Percentiles rank a stretch among this genome's conserved stretches.
Evolutionary conservation across 1,140 invertebrate species (phyloP).

Genomic region (Sycobia sp.): DNA sequence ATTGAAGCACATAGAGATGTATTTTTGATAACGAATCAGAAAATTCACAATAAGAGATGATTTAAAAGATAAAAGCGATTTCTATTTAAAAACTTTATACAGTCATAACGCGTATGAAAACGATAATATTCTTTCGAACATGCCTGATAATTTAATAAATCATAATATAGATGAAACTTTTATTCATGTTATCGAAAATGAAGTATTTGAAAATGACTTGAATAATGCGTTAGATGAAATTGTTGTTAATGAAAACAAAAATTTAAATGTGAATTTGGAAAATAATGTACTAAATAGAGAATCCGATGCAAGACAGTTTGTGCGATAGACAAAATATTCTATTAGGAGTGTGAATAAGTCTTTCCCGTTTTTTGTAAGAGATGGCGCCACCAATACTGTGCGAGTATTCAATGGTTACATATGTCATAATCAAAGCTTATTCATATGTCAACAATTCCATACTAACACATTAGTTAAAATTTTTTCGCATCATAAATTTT

Average conservation of each 20-base stretch:
- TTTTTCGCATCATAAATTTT: too few species aligned
- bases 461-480: too few species aligned
- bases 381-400: too few species aligned
- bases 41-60: neutral
- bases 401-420: too few species aligned
- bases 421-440: too few species aligned
- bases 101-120: neutral
- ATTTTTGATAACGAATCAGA: constrained; percentile 1
- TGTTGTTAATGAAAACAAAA: neutral
- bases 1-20: neutral
- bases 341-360: too few species aligned
- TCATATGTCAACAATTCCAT: too few species aligned
- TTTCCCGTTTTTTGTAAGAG: too few species aligned
- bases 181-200: neutral
- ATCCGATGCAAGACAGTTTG: neutral
- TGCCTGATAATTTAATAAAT: neutral
- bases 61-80: neutral
- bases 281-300: too few species aligned
- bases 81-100: neutral
- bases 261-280: too few species aligned
- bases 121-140: neutral
- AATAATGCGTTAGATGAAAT: too few species aligned
- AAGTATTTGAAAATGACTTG: neutral
- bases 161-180: neutral
- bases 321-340: neutral